These are phyloP conservation scores for Andrena praecox DNA, from an alignment of 2,888 invertebrate species.

Conservation along the genomic window DNA sequence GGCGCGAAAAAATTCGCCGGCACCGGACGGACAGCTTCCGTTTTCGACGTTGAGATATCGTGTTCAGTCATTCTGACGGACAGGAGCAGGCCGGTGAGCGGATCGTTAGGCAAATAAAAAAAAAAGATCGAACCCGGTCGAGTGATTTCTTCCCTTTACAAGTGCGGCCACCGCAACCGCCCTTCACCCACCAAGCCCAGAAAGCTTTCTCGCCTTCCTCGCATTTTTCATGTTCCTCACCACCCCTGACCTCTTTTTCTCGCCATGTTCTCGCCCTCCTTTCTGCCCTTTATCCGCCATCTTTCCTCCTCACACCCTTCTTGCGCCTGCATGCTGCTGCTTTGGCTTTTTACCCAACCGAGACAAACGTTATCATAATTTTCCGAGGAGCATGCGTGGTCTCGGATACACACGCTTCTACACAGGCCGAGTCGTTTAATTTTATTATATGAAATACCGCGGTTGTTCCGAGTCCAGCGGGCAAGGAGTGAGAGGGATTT, in stretches of 20 bases:
- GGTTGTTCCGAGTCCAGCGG: neutral
- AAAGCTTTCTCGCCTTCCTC: constrained; percentile 59
- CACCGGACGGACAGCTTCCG: constrained; percentile 23
- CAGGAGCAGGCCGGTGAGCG: constrained; percentile 52
- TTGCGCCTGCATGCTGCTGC: constrained; percentile 6
- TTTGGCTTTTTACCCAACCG: constrained; percentile 23
- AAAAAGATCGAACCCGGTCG: constrained; percentile 40
- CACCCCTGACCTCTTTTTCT: constrained; percentile 51
- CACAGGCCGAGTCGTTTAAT: constrained; percentile 52
- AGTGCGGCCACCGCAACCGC: constrained; percentile 46
- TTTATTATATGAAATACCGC: constrained; percentile 51
- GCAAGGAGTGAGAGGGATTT: too few relatives aligned
- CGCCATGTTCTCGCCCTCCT: constrained; percentile 30
- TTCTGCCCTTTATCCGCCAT: constrained; percentile 21
- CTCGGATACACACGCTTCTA: constrained; percentile 6
- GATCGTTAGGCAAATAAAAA: constrained; percentile 52
- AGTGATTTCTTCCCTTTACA: constrained; percentile 66
- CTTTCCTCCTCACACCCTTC: neutral
- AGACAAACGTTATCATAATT: constrained; percentile 68
- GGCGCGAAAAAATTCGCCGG: constrained; percentile 26
- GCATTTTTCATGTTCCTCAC: constrained; percentile 68
- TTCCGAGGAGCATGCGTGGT: constrained; percentile 29
- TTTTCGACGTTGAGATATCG: constrained; percentile 64
- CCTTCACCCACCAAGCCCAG: constrained; percentile 45
- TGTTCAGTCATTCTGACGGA: constrained; percentile 54